Evolutionary conservation across 2,888 invertebrate genomes (phyloP), one percentile per base, ranked within the genome.

Genomic region (Agrilus mali): DNA sequence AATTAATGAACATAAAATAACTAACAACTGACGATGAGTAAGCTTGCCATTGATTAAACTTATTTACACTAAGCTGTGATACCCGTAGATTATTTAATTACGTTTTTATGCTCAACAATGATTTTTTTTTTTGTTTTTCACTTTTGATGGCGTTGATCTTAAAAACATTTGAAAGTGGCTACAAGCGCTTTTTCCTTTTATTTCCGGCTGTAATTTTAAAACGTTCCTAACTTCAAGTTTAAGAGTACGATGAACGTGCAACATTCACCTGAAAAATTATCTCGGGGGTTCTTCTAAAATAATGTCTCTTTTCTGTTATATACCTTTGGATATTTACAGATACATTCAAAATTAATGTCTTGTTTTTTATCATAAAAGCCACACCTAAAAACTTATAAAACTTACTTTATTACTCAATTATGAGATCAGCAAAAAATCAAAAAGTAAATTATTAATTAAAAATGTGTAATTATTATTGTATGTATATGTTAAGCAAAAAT

Each of bases 51-150:
- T 31, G 36, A 17, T 45, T 47, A 46, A 45, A 38, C 46, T 52
- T 49, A 48, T 60, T 63, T 65, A 66, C 63, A 65, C 63, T 61
- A 57, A 65, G 62, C 66, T 66, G 66, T 66, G 66, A 66, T 66
- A 66, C 62, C 61, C 59, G 58, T 63, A 60, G 57, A 58, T 62
- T 60, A 53, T 55, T 60, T 60, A 57, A 60, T 55, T 56, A 55
- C 56, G 55, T 53, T 58, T 51, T 53, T 54, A 57, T 60, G 63
- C 63, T 64, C 63, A 63, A 63, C 55, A 53, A 55, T 58, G 58
- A 60, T 57, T 56, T 54, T 54, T 45, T 51, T 54, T 55, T 47
- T 49, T 51, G 37, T 43, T 34, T 44, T 41, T 43, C 15, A 20
- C 36, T 44, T 22, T 7, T 32, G 15, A 40, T 37, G 15, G 32